Base-by-base conservation (phyloP, 2,888 invertebrate genomes). In the Lobophora halterata region DNA sequence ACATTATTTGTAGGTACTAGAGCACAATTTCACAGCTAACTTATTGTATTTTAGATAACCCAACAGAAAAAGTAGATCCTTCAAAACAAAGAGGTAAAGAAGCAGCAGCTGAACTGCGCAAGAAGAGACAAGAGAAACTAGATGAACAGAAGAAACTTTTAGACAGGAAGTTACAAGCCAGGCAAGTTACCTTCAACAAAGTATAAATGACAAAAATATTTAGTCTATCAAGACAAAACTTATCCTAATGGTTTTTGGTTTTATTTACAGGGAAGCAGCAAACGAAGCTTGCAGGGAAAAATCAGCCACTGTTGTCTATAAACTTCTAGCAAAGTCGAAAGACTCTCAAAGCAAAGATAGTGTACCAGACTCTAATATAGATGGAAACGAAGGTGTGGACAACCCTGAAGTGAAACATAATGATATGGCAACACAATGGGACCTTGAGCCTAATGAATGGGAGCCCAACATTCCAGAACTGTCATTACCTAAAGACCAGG, bases 371-470 rank as follows among this genome's bases (percentile, higher is more conserved):
- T 34, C 32, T 10, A 36, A 41, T 20, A 30, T 38, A 36, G 52
- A 67, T 25, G 45, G 47, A n/a, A 51, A 13, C 19, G 8, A 23
- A 17, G 24, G 17, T 24, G 31, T 25, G 13, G 25, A 46, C 31
- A 55, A 59, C 33, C 49, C 36, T 16, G 43, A 53, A 49, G 60
- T 36, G 13, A 58, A 26, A 45, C 66, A 30, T 28, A 36, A 27
- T 67, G 81, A 85, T 24, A 83, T 83, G 76, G 79, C 71, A 19
- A 83, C 82, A 3, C 85, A 87, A 43, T 80, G 80, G 74, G 72
- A 81, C 26, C 52, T 55, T 27, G 74, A 72, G 13, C 68, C 71
- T 9, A 57, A 65, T 46, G 81, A 77, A 49, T 77, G 73, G 72
- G 76, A 73, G 27, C 70, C 73, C 0, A 58, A 65, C 24, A 55